Conservation (phyloP, 2,888 invertebrate genomes). For the Halocaridina rubra region DNA sequence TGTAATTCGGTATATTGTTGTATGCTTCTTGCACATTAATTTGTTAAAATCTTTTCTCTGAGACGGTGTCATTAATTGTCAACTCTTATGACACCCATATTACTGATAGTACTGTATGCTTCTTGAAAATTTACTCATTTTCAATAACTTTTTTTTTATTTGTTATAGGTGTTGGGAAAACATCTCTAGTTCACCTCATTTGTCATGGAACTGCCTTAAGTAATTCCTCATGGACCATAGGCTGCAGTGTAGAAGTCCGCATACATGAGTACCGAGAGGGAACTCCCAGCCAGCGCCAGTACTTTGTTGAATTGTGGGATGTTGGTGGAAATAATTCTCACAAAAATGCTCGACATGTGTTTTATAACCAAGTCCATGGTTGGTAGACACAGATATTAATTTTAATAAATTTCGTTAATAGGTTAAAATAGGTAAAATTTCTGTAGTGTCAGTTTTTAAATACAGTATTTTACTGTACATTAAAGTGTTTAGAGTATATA, state of each 20-base stretch:
- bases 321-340: slow-evolving; percentile 95
- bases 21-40: too few species aligned
- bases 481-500: too few species aligned
- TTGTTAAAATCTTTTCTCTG: too few species aligned
- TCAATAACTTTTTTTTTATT: too few species aligned
- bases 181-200: slow-evolving; percentile 91
- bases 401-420: too few species aligned
- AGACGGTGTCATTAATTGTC: too few species aligned
- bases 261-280: slow-evolving; percentile 95
- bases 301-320: slow-evolving; percentile 96
- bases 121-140: background rate
- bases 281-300: slow-evolving; percentile 88
- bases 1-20: too few species aligned
- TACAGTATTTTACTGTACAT: too few species aligned
- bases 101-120: background rate
- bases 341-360: slow-evolving; percentile 90
- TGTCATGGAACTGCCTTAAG: slow-evolving; percentile 86
- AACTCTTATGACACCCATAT: too few species aligned
- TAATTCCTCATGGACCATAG: slow-evolving; percentile 95
- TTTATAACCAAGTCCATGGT: slow-evolving; percentile 91
- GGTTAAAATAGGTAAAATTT: too few species aligned
- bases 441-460: too few species aligned
- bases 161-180: slow-evolving; percentile 84
- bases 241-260: slow-evolving; percentile 89
- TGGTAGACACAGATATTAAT: slow-evolving; percentile 69